These are phyloP conservation scores for Dipodomys ordii DNA, from an alignment of 2,113 vertebrate species.

Conservation along the genomic window DNA sequence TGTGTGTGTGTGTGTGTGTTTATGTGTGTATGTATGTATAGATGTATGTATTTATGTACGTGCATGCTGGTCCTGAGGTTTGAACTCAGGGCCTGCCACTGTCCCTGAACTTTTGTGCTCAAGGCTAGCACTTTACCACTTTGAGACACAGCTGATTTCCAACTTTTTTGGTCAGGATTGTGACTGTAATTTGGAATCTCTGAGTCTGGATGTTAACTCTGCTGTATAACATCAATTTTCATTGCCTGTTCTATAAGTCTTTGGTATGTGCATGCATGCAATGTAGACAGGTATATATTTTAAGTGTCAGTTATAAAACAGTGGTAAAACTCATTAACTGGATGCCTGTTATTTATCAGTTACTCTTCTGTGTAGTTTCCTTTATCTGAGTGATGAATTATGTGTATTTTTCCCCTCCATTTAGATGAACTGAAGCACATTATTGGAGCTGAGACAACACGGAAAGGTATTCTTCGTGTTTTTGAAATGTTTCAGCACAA, in stretches of 20 bases:
- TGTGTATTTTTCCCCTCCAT: constrained; percentile 17
- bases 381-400: constrained; percentile 30
- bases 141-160: too few relatives aligned
- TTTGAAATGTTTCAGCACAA: constrained; percentile 99
- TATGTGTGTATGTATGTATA: too few relatives aligned
- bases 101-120: too few relatives aligned
- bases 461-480: constrained; percentile 98
- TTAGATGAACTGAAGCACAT: constrained; percentile 93
- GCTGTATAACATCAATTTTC: neutral
- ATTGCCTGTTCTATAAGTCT: neutral
- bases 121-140: too few relatives aligned
- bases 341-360: neutral
- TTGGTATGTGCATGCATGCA: neutral
- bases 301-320: neutral
- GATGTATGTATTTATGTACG: too few relatives aligned
- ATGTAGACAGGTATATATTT: neutral
- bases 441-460: constrained; percentile 94
- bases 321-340: neutral
- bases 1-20: too few relatives aligned
- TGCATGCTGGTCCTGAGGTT: too few relatives aligned
- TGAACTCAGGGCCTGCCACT: neutral
- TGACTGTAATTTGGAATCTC: neutral
- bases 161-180: neutral
- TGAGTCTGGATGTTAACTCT: neutral
- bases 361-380: constrained; percentile 10